phyloP scores from a whole-genome alignment of 1,140 invertebrate species.

The Cyphomyrmex costatus region DNA sequence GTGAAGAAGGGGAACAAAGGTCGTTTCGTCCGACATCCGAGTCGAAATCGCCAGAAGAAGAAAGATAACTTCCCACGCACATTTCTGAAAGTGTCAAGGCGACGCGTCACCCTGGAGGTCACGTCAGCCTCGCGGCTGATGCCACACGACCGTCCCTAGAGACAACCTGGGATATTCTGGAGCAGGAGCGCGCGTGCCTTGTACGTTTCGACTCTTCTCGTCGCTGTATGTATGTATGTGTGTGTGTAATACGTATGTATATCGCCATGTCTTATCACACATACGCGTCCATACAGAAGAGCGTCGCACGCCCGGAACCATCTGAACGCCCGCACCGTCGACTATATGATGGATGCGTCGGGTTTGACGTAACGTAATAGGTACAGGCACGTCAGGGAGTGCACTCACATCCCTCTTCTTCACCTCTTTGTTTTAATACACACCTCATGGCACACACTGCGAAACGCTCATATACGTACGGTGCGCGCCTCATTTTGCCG shows the following conservation, averaged over 20 bases:
- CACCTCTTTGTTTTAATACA: conserved; percentile 51
- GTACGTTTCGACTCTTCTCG: neutral
- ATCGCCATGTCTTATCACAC: neutral
- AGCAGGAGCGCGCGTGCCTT: conserved; percentile 32
- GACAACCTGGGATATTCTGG: conserved; percentile 51
- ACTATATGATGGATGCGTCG: conserved; percentile 80
- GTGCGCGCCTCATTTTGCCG: conserved; percentile 12
- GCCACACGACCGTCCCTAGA: conserved; percentile 59
- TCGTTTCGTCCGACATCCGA: conserved; percentile 41
- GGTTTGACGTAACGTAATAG: conserved; percentile 81
- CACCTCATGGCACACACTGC: neutral
- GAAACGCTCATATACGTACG: neutral
- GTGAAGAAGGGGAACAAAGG: conserved; percentile 15
- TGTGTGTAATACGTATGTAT: neutral
- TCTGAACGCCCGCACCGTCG: conserved; percentile 68
- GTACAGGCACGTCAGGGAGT: conserved; percentile 72
- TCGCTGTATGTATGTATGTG: neutral
- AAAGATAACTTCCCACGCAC: conserved; percentile 63
- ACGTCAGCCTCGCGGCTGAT: conserved; percentile 68
- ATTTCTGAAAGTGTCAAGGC: conserved; percentile 65
- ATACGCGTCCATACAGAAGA: conserved; percentile 17
- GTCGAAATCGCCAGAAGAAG: conserved; percentile 51
- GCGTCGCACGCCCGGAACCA: conserved; percentile 34
- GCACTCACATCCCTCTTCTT: neutral
- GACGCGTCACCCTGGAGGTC: conserved; percentile 70